Conservation (phyloP, 2,797 vertebrate genomes). For the Rhinichthys osculus region DNA sequence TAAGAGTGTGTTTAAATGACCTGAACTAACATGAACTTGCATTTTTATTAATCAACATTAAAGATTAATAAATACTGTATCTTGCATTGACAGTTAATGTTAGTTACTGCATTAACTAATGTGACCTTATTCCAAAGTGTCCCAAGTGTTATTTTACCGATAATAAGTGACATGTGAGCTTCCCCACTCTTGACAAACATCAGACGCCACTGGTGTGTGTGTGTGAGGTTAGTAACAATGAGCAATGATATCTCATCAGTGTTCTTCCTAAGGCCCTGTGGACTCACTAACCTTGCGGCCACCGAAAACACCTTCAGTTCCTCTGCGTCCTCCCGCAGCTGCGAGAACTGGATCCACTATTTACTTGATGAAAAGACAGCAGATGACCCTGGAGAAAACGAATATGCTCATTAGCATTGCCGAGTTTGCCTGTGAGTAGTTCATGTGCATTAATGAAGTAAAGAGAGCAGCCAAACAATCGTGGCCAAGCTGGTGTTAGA, state of each 20-base stretch:
- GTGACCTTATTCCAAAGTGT: not conserved
- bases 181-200: not conserved
- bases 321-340: constrained; percentile 33
- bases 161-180: not conserved
- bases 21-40: not conserved
- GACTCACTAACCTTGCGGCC: constrained; percentile 42
- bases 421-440: constrained; percentile 71
- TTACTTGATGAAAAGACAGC: constrained; percentile 78
- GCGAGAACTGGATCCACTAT: constrained; percentile 67
- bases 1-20: not conserved
- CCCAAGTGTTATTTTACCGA: not conserved
- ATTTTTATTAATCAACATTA: not conserved
- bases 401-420: constrained; percentile 81
- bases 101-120: not conserved
- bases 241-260: constrained; percentile 16
- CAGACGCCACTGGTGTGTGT: not conserved
- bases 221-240: not conserved
- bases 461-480: constrained; percentile 75
- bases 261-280: not conserved
- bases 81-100: not conserved
- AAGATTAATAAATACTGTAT: not conserved
- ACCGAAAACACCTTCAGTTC: constrained; percentile 45
- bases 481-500: constrained; percentile 66
- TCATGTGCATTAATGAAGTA: constrained; percentile 80
- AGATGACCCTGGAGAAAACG: constrained; percentile 71